Evolutionary conservation across 2,113 vertebrate species (phyloP).

Genomic region (Zosterops hypoxanthus): DNA sequence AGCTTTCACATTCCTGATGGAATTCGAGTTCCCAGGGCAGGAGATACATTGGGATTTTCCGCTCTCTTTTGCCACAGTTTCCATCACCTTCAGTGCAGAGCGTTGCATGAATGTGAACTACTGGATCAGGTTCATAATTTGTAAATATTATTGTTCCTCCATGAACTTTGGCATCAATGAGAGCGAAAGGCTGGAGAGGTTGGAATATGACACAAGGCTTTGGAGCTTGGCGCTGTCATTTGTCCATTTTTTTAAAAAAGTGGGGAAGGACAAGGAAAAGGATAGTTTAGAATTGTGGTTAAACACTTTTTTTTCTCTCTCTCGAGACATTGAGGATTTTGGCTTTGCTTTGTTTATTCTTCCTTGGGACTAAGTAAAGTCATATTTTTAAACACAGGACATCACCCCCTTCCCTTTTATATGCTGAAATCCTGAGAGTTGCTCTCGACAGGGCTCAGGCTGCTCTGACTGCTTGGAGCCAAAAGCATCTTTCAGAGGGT

Average conservation of each 20-base stretch:
- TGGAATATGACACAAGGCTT: slow-evolving; percentile 13
- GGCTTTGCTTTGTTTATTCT: slow-evolving; percentile 69
- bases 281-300: slow-evolving; percentile 67
- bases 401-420: slow-evolving; percentile 20
- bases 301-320: slow-evolving; percentile 47
- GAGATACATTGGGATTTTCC: not conserved
- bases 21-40: not conserved
- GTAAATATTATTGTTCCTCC: slow-evolving; percentile 50
- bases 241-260: not conserved
- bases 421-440: not conserved
- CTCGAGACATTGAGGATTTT: slow-evolving; percentile 50
- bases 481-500: not conserved
- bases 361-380: slow-evolving; percentile 53
- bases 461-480: not conserved
- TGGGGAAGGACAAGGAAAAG: not conserved
- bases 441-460: not conserved
- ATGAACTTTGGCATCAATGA: slow-evolving; percentile 23
- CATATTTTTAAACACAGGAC: slow-evolving; percentile 61
- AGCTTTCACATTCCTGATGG: not conserved
- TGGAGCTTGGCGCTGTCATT: not conserved
- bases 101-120: not conserved
- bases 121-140: slow-evolving; percentile 45
- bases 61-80: not conserved
- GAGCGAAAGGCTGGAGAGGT: not conserved
- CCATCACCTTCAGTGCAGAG: not conserved